These are phyloP conservation scores for Axea sp. DNA, from an alignment of 2,888 invertebrate genomes.

Conservation along the genomic window DNA sequence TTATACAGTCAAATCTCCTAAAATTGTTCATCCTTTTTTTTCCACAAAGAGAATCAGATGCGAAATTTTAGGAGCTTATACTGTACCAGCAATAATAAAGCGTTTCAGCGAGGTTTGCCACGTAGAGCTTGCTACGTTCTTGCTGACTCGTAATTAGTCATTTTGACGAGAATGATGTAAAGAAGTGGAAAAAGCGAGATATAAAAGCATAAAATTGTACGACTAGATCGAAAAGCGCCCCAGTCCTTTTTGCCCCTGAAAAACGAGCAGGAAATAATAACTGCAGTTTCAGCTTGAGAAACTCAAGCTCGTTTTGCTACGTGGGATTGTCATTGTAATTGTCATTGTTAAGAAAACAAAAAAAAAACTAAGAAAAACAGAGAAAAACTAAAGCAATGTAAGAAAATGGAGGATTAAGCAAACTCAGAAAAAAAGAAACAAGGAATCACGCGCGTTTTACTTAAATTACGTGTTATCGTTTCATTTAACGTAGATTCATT, in stretches of 20 bases:
- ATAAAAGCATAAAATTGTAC: conserved; percentile 8
- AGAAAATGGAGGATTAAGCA: neutral
- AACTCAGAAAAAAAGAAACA: conserved; percentile 4
- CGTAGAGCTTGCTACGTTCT: conserved; percentile 50
- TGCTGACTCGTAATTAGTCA: conserved; percentile 34
- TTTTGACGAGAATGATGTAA: conserved; percentile 31
- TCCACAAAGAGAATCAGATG: neutral
- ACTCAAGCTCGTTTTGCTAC: conserved; percentile 36
- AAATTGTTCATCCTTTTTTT: neutral
- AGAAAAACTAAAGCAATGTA: conserved; percentile 1
- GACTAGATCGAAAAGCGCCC: conserved; percentile 19
- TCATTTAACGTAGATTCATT: conserved; percentile 60
- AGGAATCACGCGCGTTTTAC: conserved; percentile 55
- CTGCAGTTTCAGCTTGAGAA: conserved; percentile 33
- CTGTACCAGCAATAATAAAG: conserved; percentile 54
- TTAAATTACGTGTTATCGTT: conserved; percentile 59
- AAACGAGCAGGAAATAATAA: conserved; percentile 35
- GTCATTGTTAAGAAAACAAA: conserved; percentile 15
- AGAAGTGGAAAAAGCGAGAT: conserved; percentile 11
- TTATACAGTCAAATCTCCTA: conserved; percentile 33
- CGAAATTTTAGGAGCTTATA: conserved; percentile 14
- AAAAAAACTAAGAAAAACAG: conserved; percentile 1
- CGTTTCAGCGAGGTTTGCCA: conserved; percentile 31
- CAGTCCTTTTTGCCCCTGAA: neutral
- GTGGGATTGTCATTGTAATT: conserved; percentile 38